Evolutionary conservation across 2,888 invertebrate species (phyloP), one percentile per base, ranked within the genome.

Genomic region (Trileptium ribeirensis): DNA sequence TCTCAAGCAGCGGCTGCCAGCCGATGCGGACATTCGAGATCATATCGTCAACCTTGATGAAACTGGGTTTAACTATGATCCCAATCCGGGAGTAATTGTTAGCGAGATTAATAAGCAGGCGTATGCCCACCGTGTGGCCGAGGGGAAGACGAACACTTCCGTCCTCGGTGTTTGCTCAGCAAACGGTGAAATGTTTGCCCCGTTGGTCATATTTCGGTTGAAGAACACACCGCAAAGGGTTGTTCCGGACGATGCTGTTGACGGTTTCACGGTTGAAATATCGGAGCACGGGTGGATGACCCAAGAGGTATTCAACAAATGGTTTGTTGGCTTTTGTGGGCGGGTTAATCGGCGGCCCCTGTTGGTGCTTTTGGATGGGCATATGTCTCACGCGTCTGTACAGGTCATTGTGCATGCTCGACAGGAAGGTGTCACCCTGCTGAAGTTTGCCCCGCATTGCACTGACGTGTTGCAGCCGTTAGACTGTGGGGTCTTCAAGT

Each of bases 291-390:
- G 77, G n/a, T 75, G 77, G 77, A 37, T 75, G 77, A 34, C 37
- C 36, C 24, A 34, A 15, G 77, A 75, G 3, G 29, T 75, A 8
- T 75, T 75, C 39, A 29, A 75, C 15, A n/a, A 37, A n/a, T 75
- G 36, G 36, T 75, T 75, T 39, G n/a, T 36, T 3, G 36, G 33
- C 39, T 75, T 75, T n/a, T 75, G 77, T 39, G 39, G 39, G 24
- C 77, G 37, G 36, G 37, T 75, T n/a, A 75, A 34, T 29, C 37
- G 36, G 77, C 77, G 37, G 29, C 77, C 77, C 2, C 77, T 75
- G 24, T 36, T 75, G 77, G n/a, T 75, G 39, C 77, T 75, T n/a
- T 38, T 75, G 77, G 39, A 75, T 75, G 77, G 77, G 8, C 77
- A 75, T 37, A 37, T 36, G 8, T 75, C 77, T 33, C 77, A 75